Evolutionary conservation across 2,797 vertebrate species (phyloP), one percentile per base, ranked within the genome.

Genomic region (Xenopus petersii): DNA sequence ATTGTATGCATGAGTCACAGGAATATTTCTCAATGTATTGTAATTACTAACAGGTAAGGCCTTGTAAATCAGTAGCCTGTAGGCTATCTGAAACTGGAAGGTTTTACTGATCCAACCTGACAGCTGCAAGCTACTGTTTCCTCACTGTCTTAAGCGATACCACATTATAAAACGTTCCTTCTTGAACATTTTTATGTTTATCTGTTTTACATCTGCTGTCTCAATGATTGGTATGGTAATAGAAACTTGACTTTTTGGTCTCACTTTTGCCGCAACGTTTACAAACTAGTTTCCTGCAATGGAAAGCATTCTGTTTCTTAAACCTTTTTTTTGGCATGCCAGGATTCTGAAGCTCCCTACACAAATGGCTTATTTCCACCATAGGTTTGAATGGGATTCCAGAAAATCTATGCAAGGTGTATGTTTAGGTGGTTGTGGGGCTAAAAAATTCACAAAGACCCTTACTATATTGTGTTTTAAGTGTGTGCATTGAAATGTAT

Each of bases 51-150:
- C 82, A 85, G 81, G 80, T 82, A 81, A 75, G 83, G 79, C 76
- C 81, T 85, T 77, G 77, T 86, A 87, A 89, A 87, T 88, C 86
- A 85, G 81, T 78, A 80, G 79, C 81, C 81, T 75, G 65, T 81
- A 78, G 80, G 76, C 71, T 82, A 82, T 87, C 86, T 81, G 83
- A 79, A 76, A 67, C 71, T 80, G 75, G 76, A 80, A 82, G 74
- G 73, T 83, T 82, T 86, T 86, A 92, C 89, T 94, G 92, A 94
- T 92, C 83, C 73, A 85, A 92, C 86, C 89, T 91, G 93, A 94
- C 93, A 94, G 90, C 89, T 93, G 84, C 89, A 89, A 93, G 93
- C 93, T 94, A 93, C 94, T 81, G 90, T 95, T 95, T 94, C 93
- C 93, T 93, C 87, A 84, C 85, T 73, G 87, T 82, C 85, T 90